Conservation (phyloP, 2,797 vertebrate species). For the Brachyalestes nurse region DNA sequence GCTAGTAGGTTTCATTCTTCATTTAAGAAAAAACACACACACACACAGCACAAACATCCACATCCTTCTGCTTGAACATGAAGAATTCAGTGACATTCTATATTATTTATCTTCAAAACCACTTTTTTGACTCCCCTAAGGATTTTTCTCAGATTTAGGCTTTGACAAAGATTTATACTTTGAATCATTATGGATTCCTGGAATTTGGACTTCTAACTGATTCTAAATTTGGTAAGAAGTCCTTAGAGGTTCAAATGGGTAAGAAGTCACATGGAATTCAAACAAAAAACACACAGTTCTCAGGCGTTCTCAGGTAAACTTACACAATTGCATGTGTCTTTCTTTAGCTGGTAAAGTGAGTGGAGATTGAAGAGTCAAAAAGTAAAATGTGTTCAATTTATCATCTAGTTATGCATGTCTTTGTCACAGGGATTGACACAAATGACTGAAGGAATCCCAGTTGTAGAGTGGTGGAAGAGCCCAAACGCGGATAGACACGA, state of each 20-base stretch:
- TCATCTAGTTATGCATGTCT: too few species aligned
- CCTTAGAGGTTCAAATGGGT: too few species aligned
- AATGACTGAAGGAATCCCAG: too few species aligned
- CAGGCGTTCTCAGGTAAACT: too few species aligned
- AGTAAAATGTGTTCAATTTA: too few species aligned
- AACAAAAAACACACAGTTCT: too few species aligned
- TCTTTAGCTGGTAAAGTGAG: too few species aligned
- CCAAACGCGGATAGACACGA: too few species aligned
- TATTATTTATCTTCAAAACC: conserved; percentile 15
- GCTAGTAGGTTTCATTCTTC: conserved; percentile 25
- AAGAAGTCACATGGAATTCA: too few species aligned
- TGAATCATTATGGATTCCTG: not conserved
- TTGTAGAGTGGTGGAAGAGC: too few species aligned
- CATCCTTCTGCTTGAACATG: conserved; percentile 9
- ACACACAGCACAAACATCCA: not conserved
- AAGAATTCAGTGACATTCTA: not conserved
- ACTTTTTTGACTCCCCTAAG: not conserved
- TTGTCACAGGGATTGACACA: too few species aligned
- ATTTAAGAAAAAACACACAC: conserved; percentile 22
- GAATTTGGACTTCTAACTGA: not conserved
- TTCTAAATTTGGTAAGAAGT: not conserved
- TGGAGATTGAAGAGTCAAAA: not conserved
- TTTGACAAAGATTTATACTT: not conserved
- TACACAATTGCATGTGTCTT: too few species aligned
- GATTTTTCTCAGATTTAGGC: not conserved